Evolutionary conservation across 2,113 vertebrate genomes (phyloP), one percentile per base, ranked within the genome.

Genomic region (Vicugna pacos): DNA sequence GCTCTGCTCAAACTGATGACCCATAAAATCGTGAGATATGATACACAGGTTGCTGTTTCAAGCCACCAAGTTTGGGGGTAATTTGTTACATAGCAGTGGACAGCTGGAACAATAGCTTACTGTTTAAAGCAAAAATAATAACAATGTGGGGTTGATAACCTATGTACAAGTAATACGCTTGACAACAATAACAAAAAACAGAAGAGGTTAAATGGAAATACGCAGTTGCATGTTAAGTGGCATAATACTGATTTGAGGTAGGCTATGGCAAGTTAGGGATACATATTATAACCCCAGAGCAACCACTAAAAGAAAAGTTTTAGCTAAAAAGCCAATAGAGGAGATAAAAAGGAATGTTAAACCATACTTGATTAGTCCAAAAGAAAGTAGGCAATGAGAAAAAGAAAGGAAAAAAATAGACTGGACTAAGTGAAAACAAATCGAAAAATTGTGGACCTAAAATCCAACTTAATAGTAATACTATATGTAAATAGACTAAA

Each of bases 121-220:
- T 58, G 1, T 88, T 95, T 81, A 73, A 73, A 94, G 67, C 58
- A 87, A 91, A 77, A 94, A 28, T 50, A 93, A 62, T 35, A 86
- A 69, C 15, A 77, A 77, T 50, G 30, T 12, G 6, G 19, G 5
- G 8, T 64, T 56, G 17, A 83, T 46, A 83, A 77, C 46, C 67
- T 5, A 46, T 26, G 1, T 35, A 62, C 86, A 73, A 62, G 19
- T 75, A 86, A 96, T 62, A 94, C 80, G 3, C 64, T 35, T 50
- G n/a, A 72, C 54, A 58, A 72, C 30, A 58, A 3, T 50, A 88
- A 82, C 7, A 94, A 91, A 89, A 62, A 52, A 30, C 26, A 6
- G 11, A 22, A 91, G 38, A 67, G 13, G 32, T 5, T 28, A 91
- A 58, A 19, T 32, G 7, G 69, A 96, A 89, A 70, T 32, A n/a